Conservation (phyloP, 2,888 invertebrate genomes). For the Globia sparganii region DNA sequence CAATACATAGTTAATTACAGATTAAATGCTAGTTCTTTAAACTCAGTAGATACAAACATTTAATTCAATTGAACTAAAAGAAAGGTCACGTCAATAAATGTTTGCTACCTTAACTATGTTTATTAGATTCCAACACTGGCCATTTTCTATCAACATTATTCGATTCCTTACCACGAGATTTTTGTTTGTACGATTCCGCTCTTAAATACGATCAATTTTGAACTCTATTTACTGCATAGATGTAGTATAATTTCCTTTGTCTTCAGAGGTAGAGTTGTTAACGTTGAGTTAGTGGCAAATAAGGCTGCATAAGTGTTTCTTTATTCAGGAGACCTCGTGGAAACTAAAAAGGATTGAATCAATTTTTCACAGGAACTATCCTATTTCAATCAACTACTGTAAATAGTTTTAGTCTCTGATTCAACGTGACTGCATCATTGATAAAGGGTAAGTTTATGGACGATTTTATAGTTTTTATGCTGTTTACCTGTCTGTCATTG, state of each 20-base stretch:
- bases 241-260: conserved; percentile 35
- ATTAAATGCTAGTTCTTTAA: not conserved
- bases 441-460: not conserved
- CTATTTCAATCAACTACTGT: not conserved
- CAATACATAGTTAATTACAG: not conserved
- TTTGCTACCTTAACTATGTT: not conserved
- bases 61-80: not conserved
- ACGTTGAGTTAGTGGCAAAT: conserved; percentile 63
- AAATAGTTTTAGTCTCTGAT: conserved; percentile 10
- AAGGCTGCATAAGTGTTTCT: conserved; percentile 67
- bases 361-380: conserved; percentile 63
- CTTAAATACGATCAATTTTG: not conserved
- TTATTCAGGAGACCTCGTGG: conserved; percentile 72
- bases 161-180: conserved; percentile 25
- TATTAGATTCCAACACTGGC: conserved; percentile 15
- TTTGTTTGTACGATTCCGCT: conserved; percentile 52
- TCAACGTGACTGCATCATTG: not conserved
- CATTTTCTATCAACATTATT: conserved; percentile 31
- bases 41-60: not conserved
- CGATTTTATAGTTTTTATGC: not conserved
- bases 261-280: conserved; percentile 35
- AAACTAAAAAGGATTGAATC: conserved; percentile 71
- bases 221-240: not conserved
- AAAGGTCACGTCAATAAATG: not conserved
- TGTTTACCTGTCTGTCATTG: not conserved